phyloP scores from a whole-genome alignment of 2,888 invertebrate species.

The Crossocerus cetratus region DNA sequence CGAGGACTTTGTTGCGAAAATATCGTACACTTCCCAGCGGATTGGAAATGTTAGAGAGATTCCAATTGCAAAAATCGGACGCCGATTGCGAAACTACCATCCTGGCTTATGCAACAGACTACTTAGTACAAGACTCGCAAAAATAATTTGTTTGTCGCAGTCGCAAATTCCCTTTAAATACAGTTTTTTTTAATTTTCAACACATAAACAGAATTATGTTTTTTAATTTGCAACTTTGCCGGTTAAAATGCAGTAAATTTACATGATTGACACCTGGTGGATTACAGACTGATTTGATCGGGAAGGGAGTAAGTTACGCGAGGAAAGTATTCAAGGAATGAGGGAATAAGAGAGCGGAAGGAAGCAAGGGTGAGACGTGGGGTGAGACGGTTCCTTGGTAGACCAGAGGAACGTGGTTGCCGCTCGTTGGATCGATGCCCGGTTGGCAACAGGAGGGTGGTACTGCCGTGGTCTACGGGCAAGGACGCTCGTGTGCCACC shows the following conservation, averaged over 20 bases:
- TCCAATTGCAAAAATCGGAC: too few species aligned
- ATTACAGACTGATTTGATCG: too few species aligned
- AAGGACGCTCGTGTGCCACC: conserved; percentile 39
- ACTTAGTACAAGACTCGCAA: too few species aligned
- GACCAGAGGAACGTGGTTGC: conserved; percentile 52
- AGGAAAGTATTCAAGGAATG: background rate
- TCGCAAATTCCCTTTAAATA: too few species aligned
- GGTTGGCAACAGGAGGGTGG: conserved; percentile 71
- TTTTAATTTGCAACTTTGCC: background rate
- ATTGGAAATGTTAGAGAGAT: too few species aligned
- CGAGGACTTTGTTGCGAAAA: too few species aligned
- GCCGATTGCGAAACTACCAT: too few species aligned
- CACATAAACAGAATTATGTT: background rate
- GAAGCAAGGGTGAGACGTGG: conserved; percentile 26
- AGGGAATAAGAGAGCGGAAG: conserved; percentile 18
- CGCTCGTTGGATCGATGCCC: conserved; percentile 72
- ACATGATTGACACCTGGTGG: background rate
- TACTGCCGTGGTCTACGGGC: conserved; percentile 34
- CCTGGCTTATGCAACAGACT: too few species aligned
- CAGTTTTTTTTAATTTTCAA: background rate
- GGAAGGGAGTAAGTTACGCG: too few species aligned
- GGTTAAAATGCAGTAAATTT: background rate
- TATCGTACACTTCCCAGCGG: too few species aligned
- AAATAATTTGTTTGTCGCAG: too few species aligned
- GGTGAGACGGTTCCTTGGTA: conserved; percentile 48